Base-by-base conservation (phyloP, 2,113 vertebrate genomes). In the Percopsis transmontana region DNA sequence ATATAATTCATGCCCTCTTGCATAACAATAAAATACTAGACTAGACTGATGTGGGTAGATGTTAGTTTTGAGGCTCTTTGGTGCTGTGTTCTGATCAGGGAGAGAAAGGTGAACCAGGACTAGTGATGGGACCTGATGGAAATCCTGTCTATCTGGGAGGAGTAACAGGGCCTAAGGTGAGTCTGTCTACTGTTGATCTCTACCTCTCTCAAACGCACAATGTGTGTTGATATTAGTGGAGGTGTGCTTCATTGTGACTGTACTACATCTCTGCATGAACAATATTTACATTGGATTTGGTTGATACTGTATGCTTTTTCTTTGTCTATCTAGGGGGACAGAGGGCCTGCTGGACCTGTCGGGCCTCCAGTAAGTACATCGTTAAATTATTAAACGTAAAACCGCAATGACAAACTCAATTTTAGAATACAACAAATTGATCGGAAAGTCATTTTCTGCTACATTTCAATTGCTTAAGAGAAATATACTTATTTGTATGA, bases 21-120 rank as follows among this genome's bases (percentile, higher is more conserved):
- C 27, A 50, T 50, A 19, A 9, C 20, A 53, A 47, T 47, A 16
- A 6, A 15, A 48, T 48, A 5, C 47, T 19, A 16, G 5, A 48
- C 7, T n/a, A n/a, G n/a, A n/a, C n/a, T n/a, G 1, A 11, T n/a
- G 18, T n/a, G 2, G 16, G 2, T 19, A 11, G 48, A 51, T 51
- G 18, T 51, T n/a, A n/a, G n/a, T n/a, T n/a, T 19, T n/a, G 20
- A 51, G 55, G 20, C 33, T 41, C n/a, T 2, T 58, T 14, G 41
- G 18, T 9, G 21, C 1, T 56, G 1, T 71, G 38, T 44, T 6
- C 18, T 71, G 58, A 77, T 50, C 79, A 93, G 92, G 92, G 92
- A 2, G 90, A 92, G 64, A 93, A 93, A 82, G 92, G 92, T 12
- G 92, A 92, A 56, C 76, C 91, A 2, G 92, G 91, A 3, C 44